Base-by-base conservation (phyloP, 2,888 invertebrate genomes). In the Frankliniella intonsa region DNA sequence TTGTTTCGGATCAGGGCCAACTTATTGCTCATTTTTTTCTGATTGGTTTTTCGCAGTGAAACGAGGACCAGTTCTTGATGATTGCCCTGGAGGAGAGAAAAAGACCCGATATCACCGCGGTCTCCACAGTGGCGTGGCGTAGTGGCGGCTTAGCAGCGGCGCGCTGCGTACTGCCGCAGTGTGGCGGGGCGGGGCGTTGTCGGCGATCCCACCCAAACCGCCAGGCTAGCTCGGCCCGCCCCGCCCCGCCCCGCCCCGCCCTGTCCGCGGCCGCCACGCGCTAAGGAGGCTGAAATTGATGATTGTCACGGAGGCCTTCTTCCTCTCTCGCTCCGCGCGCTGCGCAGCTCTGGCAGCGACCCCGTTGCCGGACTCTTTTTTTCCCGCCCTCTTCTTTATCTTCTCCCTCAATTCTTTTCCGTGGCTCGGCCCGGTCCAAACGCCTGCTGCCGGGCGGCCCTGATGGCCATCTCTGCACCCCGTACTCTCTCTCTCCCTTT, bases 261-360 rank as follows among this genome's bases (percentile, higher is more conserved):
- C 14, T 19, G 10, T 12, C 55, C 17, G 62, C 62, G 38, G 5
- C 38, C 38, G 55, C 55, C 14, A n/a, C n/a, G 69, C 22, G 69
- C 69, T 76, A 76, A 76, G 69, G 69, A 76, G 69, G 69, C 10
- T 25, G 69, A 76, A 76, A 76, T 76, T 76, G 69, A 76, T 76
- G 22, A 76, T 76, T 76, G 69, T 76, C 69, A 76, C 69, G 8
- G 22, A 12, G 69, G 22, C 25, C 69, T 22, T n/a, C 10, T 25
- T 9, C 25, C 25, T 22, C 25, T 76, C 22, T 22, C 10, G n/a
- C 69, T 76, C 69, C 25, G 12, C 55, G n/a, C n/a, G n/a, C n/a
- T n/a, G n/a, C n/a, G n/a, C n/a, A n/a, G n/a, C n/a, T n/a, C n/a
- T 51, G 51, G 51, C 51, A 51, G 10, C 51, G 51, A 11, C 55